A percentile compares a stretch with the other conserved stretches of the same genome.
phyloP scores from a whole-genome alignment of 1,140 invertebrate species.

The Halesus radiatus region DNA sequence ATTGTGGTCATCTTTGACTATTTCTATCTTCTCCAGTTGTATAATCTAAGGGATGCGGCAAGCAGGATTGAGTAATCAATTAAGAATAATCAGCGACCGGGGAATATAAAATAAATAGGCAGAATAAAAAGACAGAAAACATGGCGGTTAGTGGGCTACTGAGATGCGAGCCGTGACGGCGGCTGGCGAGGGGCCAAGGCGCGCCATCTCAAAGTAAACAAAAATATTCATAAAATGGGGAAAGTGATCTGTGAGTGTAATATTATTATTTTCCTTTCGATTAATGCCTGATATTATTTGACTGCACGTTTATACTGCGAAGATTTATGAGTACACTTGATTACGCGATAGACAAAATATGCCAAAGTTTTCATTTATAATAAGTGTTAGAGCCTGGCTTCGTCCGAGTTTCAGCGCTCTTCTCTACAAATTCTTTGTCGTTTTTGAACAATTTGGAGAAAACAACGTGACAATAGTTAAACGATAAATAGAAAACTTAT shows the following conservation, averaged over 20 bases:
- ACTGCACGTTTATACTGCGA: not conserved
- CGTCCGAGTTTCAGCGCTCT: too few relatives aligned
- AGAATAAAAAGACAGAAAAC: constrained; percentile 16
- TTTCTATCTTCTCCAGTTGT: too few relatives aligned
- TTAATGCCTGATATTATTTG: constrained; percentile 16
- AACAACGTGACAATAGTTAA: too few relatives aligned
- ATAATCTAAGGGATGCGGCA: not conserved
- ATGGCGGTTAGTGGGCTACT: constrained; percentile 17
- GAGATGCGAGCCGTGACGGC: not conserved
- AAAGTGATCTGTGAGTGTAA: constrained; percentile 6
- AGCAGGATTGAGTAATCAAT: constrained; percentile 37
- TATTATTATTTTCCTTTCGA: constrained; percentile 9
- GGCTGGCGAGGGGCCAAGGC: not conserved
- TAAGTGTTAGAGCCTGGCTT: too few relatives aligned
- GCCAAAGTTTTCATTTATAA: too few relatives aligned
- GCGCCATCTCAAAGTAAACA: constrained; percentile 1
- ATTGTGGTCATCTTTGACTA: too few relatives aligned
- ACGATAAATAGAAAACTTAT: too few relatives aligned
- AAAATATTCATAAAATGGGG: constrained; percentile 8
- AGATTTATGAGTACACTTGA: not conserved
- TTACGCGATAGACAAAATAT: not conserved
- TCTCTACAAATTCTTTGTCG: too few relatives aligned
- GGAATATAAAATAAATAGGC: constrained; percentile 27
- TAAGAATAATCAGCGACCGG: constrained; percentile 35
- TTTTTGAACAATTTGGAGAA: too few relatives aligned